Conservation (phyloP, 2,113 vertebrate species). For the Lates calcarifer region DNA sequence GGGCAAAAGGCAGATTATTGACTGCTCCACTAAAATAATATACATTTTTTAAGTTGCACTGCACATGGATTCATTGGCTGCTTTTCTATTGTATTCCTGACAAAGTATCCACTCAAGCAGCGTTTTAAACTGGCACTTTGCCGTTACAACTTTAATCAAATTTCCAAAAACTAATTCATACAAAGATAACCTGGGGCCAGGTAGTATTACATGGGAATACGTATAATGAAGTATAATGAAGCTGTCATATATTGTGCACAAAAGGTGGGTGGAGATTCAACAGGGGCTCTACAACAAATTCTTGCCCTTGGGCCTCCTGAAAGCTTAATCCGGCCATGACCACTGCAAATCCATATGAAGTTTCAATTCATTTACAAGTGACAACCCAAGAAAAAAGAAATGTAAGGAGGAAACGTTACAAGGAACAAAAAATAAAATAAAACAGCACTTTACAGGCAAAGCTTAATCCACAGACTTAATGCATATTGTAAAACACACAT, state of each 20-base stretch:
- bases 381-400: neutral
- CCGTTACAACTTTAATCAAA: neutral
- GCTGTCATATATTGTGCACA: neutral
- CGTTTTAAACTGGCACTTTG: neutral
- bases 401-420: neutral
- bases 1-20: neutral
- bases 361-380: neutral
- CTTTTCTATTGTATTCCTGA: neutral
- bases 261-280: neutral
- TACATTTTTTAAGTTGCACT: neutral
- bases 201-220: neutral
- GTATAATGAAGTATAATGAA: neutral
- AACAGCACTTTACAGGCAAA: neutral
- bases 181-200: neutral
- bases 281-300: neutral
- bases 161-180: neutral
- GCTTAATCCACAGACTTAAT: conserved; percentile 9
- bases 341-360: neutral
- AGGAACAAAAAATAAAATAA: neutral
- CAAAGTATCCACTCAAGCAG: neutral
- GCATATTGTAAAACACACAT: conserved; percentile 6
- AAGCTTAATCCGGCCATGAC: conserved; percentile 11
- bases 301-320: neutral
- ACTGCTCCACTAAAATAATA: neutral
- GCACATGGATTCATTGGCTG: neutral